Evolutionary conservation across 2,113 vertebrate genomes (phyloP).

Genomic region (Mormyrus iriodes): DNA sequence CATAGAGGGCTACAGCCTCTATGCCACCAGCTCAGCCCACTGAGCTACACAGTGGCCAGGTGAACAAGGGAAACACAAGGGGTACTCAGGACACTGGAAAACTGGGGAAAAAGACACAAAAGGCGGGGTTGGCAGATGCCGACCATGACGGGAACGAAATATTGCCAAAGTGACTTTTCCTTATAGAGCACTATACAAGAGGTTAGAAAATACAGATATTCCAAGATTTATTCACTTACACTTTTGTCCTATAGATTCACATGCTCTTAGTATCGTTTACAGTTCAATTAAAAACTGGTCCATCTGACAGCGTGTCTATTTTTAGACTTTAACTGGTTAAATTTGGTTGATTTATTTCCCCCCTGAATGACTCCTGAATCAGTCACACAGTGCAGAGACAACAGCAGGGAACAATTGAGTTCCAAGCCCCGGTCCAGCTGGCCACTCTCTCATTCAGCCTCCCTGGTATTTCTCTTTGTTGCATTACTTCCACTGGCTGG

Average conservation of each 20-base stretch:
- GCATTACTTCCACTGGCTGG: background rate
- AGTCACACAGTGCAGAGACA: slow-evolving; percentile 47
- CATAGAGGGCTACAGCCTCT: no score
- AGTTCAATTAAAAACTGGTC: background rate
- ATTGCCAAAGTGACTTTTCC: background rate
- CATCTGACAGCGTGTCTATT: slow-evolving; percentile 16
- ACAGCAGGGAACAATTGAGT: slow-evolving; percentile 46
- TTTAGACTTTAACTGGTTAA: slow-evolving; percentile 39
- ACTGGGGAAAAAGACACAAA: no score
- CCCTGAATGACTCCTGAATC: slow-evolving; percentile 46
- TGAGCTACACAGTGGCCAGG: no score
- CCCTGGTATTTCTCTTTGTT: background rate
- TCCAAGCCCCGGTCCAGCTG: slow-evolving; percentile 30
- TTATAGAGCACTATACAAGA: background rate
- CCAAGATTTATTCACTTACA: background rate
- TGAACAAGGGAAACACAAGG: no score
- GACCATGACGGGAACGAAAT: no score
- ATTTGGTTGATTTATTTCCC: slow-evolving; percentile 43
- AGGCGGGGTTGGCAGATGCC: no score
- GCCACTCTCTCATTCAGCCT: slow-evolving; percentile 17
- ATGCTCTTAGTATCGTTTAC: background rate
- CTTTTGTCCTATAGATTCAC: background rate
- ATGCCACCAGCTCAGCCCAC: no score
- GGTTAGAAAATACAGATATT: background rate
- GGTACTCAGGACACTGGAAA: no score